phyloP scores from a whole-genome alignment of 2,113 vertebrate genomes.

The Atrichornis clamosus region DNA sequence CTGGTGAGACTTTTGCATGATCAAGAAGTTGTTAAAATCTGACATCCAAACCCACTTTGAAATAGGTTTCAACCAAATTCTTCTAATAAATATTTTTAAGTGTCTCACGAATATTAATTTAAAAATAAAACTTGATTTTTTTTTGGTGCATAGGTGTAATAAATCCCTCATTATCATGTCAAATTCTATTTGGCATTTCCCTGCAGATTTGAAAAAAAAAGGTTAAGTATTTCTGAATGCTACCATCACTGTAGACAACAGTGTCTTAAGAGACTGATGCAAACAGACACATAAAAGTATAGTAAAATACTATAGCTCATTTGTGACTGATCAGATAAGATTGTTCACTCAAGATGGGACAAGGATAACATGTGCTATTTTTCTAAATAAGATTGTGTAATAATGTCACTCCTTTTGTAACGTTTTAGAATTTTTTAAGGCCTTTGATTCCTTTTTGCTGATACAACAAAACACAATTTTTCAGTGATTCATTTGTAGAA shows the following conservation, averaged over 20 bases:
- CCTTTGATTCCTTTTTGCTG: neutral
- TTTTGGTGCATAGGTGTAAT: neutral
- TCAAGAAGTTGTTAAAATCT: neutral
- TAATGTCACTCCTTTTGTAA: neutral
- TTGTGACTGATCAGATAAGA: neutral
- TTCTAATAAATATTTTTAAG: neutral
- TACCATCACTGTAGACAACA: neutral
- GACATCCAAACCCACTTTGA: neutral
- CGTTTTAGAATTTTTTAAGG: neutral
- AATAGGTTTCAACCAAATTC: neutral
- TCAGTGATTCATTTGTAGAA: neutral
- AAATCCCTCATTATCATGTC: neutral
- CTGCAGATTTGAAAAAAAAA: neutral
- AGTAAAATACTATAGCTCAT: neutral
- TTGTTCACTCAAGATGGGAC: neutral
- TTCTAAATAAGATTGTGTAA: neutral
- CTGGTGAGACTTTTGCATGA: neutral
- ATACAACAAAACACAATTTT: neutral
- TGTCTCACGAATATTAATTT: neutral
- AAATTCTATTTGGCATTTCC: neutral
- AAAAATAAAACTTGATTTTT: neutral
- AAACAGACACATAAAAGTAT: neutral
- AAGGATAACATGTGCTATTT: neutral
- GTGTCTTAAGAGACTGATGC: neutral
- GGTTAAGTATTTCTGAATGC: neutral